Percentiles rank a stretch among this genome's conserved stretches.
Evolutionary conservation across 2,888 invertebrate genomes (phyloP).

Genomic region (Penaeus monodon): DNA sequence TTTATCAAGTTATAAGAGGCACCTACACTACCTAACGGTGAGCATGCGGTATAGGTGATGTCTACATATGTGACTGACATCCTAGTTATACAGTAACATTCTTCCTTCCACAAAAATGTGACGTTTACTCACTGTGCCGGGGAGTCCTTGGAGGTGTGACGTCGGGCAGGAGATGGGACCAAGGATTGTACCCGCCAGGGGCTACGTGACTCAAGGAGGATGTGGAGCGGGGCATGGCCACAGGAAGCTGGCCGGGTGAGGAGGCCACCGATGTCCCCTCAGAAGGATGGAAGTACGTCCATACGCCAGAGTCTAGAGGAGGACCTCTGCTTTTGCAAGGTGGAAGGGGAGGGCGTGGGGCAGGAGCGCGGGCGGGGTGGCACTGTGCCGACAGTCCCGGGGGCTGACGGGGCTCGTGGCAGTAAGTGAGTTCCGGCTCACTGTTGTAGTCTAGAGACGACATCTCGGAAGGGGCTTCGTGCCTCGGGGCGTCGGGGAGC

Average conservation of each 20-base stretch:
- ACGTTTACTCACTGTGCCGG: conserved; percentile 25
- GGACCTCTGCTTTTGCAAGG: neutral
- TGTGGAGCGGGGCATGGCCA: conserved; percentile 36
- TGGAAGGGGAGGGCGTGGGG: neutral
- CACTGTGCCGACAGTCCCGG: neutral
- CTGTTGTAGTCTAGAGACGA: conserved; percentile 42
- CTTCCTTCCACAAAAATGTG: neutral
- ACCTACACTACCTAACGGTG: no score
- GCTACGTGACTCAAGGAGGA: conserved; percentile 47
- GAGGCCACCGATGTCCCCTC: conserved; percentile 22
- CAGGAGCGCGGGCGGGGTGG: neutral
- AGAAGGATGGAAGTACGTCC: conserved; percentile 35
- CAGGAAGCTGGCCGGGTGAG: neutral
- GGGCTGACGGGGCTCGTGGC: neutral
- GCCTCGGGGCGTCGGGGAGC: conserved; percentile 21
- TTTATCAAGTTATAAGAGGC: no score
- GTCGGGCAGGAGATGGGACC: conserved; percentile 49
- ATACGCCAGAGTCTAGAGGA: conserved; percentile 42
- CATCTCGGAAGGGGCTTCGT: neutral
- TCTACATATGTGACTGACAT: neutral
- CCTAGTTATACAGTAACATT: neutral
- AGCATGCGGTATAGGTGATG: no score
- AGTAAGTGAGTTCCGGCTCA: conserved; percentile 35
- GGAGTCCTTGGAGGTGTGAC: conserved; percentile 51
- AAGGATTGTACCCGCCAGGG: conserved; percentile 28